Evolutionary conservation across 2,888 invertebrate species (phyloP), one percentile per base, ranked within the genome.

Genomic region (Netelia fuscicornis): DNA sequence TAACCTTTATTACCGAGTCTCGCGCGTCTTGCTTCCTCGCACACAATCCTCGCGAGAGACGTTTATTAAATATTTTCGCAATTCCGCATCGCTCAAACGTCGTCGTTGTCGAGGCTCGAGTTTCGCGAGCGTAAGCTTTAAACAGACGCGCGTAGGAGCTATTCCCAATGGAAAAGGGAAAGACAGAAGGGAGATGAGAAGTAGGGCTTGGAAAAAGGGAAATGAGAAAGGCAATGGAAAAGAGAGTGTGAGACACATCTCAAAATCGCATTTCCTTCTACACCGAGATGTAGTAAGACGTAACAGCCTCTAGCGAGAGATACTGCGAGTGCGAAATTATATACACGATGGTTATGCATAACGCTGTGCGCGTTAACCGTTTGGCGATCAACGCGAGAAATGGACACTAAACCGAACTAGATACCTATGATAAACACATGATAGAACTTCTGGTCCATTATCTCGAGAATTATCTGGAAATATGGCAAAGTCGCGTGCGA

Each of bases 51-150:
- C 72, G 42, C 52, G 65, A 62, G 72, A 62, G 77, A 75, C 81
- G 77, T 81, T 81, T 77, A 81, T 84, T 81, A 84, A 84, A 81
- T 72, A 81, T 84, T 84, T 81, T 68, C 77, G 72, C 81, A 74
- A 75, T 81, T 81, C 77, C 48, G 67, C 77, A 81, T 84, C 84
- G 67, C 77, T 77, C 68, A 68, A 74, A 77, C 79, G 74, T 83
- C 79, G 30, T 71, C 74, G 68, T 75, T 75, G 56, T 13, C 75
- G 52, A 56, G 58, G 62, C 54, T 13, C 74, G 30, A 23, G 48
- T 42, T 54, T 11, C 30, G 20, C 23, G 68, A 71, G 81, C 62
- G 67, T 81, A 68, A 72, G 77, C 54, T 81, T 74, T 65, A 48
- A 71, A 58, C 65, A 68, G 54, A 48, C 52, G 37, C 52, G 25